Evolutionary conservation across 2,113 vertebrate species (phyloP), one percentile per base, ranked within the genome.

Genomic region (Catharus minimus): DNA sequence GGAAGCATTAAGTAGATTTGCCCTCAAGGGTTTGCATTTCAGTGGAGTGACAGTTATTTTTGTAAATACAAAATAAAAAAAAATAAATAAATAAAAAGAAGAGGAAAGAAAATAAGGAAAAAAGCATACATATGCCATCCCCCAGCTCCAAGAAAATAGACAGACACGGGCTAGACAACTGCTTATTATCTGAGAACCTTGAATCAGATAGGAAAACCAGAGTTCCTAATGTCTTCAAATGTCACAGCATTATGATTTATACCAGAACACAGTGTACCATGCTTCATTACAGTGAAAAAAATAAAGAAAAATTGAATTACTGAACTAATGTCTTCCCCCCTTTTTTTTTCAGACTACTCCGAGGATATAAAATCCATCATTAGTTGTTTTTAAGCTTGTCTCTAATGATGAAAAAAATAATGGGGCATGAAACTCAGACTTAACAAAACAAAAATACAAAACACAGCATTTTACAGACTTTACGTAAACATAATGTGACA

Each of bases 401-500:
- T 93, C 97, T 98, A 97, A 98, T 98, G 96, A 98, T 98, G 97
- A 98, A 97, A 97, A 98, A 97, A 97, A 97, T 96, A 76, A 95
- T 96, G 93, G 96, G 97, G 96, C 97, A 97, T 89, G 94, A 95
- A 96, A 96, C 84, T 93, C 84, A 94, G 95, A 93, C 87, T 90
- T 96, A 95, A 95, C 94, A 62, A 96, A 97, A 96, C 94, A 97
- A 96, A 97, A 97, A 96, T 95, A 95, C 91, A 96, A 95, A 96
- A 95, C 96, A 97, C 97, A 96, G 97, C 94, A 55, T 94, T 96
- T 96, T 96, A 96, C 96, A 97, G 97, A 95, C 97, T 98, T 97
- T 97, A 96, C 93, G 97, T 98, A 98, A 98, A 98, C 95, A 95
- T 97, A 97, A 98, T 98, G 97, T 99, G 99, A 99, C 99, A 98